These are phyloP conservation scores for rabbit (Oryctolagus cuniculus) DNA, from an alignment of 2,113 vertebrate species.

Conservation along the genomic window DNA sequence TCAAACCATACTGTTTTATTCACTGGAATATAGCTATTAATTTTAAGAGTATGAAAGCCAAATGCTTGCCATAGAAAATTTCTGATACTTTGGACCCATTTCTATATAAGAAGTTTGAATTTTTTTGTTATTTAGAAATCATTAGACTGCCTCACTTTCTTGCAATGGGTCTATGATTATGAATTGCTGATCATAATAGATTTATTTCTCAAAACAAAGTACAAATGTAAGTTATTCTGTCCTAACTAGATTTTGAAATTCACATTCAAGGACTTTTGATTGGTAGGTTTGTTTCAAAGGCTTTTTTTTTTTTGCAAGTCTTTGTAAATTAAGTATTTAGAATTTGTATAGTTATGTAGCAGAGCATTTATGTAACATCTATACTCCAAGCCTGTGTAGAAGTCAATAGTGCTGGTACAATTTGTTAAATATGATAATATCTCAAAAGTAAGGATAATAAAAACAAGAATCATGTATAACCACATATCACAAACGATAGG, in stretches of 20 bases:
- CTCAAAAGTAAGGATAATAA: background rate
- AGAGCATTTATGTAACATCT: background rate
- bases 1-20: background rate
- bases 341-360: background rate
- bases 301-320: background rate
- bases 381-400: background rate
- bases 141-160: background rate
- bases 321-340: background rate
- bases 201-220: background rate
- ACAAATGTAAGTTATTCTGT: background rate
- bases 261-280: background rate
- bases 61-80: background rate
- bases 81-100: background rate
- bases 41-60: background rate
- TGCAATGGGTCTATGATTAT: background rate
- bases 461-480: background rate
- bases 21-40: background rate
- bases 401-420: background rate
- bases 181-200: background rate
- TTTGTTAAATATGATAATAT: background rate
- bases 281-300: background rate
- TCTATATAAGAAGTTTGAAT: background rate
- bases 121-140: background rate
- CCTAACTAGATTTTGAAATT: background rate
- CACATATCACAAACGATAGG: background rate